Base-by-base conservation (phyloP, 1,140 invertebrate genomes). In the Berghia stephanieae region DNA sequence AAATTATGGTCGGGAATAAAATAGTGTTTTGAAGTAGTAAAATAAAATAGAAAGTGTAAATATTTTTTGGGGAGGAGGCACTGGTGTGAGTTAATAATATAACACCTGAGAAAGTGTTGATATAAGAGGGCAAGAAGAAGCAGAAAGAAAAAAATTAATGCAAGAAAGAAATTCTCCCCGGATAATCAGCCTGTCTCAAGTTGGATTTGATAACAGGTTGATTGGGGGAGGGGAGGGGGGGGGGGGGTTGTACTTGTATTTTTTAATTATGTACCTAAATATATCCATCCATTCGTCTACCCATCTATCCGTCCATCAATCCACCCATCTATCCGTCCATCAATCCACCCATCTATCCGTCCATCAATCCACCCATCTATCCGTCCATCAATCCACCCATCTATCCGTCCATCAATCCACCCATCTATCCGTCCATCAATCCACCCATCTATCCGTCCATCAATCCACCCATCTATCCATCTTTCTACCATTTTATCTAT, bases 401-500 rank as follows among this genome's bases (percentile, higher is more conserved):
- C 31, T 24, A 5, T 24, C 43, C 10, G n/a, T 40, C 43, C 52
- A 49, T 44, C 55, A 10, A 49, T 72, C 36, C 70, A 72, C 8
- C 44, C 52, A 81, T 88, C 87, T 82, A 87, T 88, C 72, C 69
- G 88, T 78, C 89, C 88, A 16, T 43, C 3, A 5, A 3, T 44
- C 43, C 10, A 8, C 38, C 21, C 3, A 68, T 70, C 3, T 43
- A n/a, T n/a, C n/a, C 3, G 21, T 43, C n/a, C 38, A 66, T 13
- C 21, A n/a, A 21, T n/a, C 40, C 34, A 55, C 38, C 40, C 3
- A 36, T 43, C 24, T 60, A 42, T 49, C 34, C 18, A 13, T 52
- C 27, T 8, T 49, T 68, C n/a, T 77, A 46, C 27, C 49, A 93
- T 96, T 98, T 95, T 73, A 73, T 55, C 46, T 73, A 73, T 52